phyloP scores from a whole-genome alignment of 1,140 invertebrate genomes.

The Holcopasites calliopsidis region DNA sequence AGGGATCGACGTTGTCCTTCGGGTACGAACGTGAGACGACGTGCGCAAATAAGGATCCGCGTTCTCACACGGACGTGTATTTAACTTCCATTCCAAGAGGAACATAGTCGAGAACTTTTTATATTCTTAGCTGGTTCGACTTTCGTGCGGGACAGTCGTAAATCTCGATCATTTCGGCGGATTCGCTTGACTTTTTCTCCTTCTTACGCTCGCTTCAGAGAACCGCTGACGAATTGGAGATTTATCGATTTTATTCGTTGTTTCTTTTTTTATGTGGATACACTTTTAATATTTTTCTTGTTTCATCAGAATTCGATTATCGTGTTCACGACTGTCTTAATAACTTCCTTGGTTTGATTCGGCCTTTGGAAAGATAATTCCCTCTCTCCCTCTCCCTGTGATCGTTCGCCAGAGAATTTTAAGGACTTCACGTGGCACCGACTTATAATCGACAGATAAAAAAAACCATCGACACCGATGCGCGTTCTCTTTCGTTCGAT shows the following conservation, averaged over 20 bases:
- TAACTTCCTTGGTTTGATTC: background rate
- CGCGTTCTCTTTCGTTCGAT: background rate
- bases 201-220: no score
- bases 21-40: conserved; percentile 15
- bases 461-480: conserved; percentile 14
- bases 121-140: conserved; percentile 5
- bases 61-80: background rate
- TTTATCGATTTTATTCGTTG: background rate
- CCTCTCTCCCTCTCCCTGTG: background rate
- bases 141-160: conserved; percentile 21
- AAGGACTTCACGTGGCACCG: background rate
- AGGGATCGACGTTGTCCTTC: conserved; percentile 20
- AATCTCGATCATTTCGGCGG: background rate
- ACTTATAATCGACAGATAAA: background rate
- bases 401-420: background rate
- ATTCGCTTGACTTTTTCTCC: background rate
- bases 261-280: no score
- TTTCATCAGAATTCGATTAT: no score
- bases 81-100: background rate
- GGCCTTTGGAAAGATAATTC: conserved; percentile 51
- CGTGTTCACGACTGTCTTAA: no score
- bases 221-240: background rate
- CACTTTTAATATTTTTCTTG: no score
- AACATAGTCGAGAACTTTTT: background rate
- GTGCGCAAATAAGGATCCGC: background rate